Percentiles rank a stretch among this genome's conserved stretches.
These are phyloP conservation scores for Parauchenoglanis ngamensis DNA, from an alignment of 2,797 vertebrate species.

Conservation along the genomic window DNA sequence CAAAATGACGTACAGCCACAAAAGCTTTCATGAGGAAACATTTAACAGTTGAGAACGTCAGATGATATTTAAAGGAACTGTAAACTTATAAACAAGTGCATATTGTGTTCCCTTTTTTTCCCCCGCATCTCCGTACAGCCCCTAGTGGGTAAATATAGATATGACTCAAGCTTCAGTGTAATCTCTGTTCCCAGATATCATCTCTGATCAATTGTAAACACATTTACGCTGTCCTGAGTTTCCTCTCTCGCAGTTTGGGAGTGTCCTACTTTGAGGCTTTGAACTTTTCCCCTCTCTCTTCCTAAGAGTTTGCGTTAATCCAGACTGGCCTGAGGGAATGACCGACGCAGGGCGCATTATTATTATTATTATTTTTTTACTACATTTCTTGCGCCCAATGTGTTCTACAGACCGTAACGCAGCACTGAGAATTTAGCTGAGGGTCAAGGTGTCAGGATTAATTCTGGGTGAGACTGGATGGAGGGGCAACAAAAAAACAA, in stretches of 20 bases:
- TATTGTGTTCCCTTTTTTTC: background rate
- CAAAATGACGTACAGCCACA: background rate
- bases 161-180: no score
- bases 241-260: background rate
- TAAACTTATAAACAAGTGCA: background rate
- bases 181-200: background rate
- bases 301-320: slow-evolving; percentile 64
- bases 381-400: slow-evolving; percentile 76
- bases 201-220: background rate
- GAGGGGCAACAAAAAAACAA: background rate
- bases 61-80: background rate
- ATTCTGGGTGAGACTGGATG: slow-evolving; percentile 59
- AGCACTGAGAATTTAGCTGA: slow-evolving; percentile 65
- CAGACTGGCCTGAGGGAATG: slow-evolving; percentile 51
- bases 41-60: background rate
- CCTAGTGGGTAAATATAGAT: background rate
- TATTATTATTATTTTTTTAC: slow-evolving; percentile 66
- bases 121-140: background rate
- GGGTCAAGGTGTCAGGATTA: slow-evolving; percentile 78
- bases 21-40: background rate
- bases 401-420: slow-evolving; percentile 61
- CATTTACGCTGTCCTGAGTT: background rate
- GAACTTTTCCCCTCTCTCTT: slow-evolving; percentile 66
- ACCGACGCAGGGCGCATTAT: slow-evolving; percentile 27
- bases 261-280: slow-evolving; percentile 46